A percentile compares a stretch with the other conserved stretches of the same genome.
Evolutionary conservation across 2,888 invertebrate genomes (phyloP).

Genomic region (Sussaba pulchella): DNA sequence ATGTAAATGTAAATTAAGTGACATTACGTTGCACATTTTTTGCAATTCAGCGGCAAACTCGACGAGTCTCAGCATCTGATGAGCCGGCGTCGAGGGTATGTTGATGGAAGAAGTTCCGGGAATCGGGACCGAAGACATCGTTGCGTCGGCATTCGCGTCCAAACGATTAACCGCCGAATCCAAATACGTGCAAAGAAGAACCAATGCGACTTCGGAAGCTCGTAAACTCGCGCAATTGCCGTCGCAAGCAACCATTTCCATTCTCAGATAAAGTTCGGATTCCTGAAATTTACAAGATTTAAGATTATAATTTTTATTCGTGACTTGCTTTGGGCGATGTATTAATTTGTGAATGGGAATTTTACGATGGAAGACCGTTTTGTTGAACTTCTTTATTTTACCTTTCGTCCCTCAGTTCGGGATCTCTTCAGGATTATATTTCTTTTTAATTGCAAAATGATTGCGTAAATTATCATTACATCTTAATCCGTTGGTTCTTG

Average conservation of each 20-base stretch:
- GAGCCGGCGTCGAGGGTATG: conserved; percentile 80
- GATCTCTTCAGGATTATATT: too few relatives aligned
- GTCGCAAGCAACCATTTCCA: conserved; percentile 92
- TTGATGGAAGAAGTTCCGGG: conserved; percentile 72
- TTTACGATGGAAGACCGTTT: too few relatives aligned
- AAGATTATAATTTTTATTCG: too few relatives aligned
- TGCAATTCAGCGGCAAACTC: conserved; percentile 91
- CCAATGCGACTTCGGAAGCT: conserved; percentile 91
- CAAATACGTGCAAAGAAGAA: conserved; percentile 90
- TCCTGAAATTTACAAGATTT: too few relatives aligned
- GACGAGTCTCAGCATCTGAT: conserved; percentile 87
- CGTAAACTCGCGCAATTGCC: conserved; percentile 90
- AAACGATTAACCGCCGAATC: conserved; percentile 85
- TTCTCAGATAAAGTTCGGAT: conserved; percentile 88
- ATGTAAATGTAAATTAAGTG: too few relatives aligned
- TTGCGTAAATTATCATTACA: too few relatives aligned
- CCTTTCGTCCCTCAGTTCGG: too few relatives aligned
- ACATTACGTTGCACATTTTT: conserved; percentile 89
- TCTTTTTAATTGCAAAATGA: too few relatives aligned
- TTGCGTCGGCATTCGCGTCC: conserved; percentile 80
- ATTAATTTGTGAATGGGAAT: too few relatives aligned
- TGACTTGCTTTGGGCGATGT: conserved; percentile 19
- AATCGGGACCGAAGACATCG: conserved; percentile 64
- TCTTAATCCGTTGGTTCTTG: too few relatives aligned
- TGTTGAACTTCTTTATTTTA: too few relatives aligned